phyloP scores from a whole-genome alignment of 2,113 vertebrate genomes.

The Alligator mississippiensis region DNA sequence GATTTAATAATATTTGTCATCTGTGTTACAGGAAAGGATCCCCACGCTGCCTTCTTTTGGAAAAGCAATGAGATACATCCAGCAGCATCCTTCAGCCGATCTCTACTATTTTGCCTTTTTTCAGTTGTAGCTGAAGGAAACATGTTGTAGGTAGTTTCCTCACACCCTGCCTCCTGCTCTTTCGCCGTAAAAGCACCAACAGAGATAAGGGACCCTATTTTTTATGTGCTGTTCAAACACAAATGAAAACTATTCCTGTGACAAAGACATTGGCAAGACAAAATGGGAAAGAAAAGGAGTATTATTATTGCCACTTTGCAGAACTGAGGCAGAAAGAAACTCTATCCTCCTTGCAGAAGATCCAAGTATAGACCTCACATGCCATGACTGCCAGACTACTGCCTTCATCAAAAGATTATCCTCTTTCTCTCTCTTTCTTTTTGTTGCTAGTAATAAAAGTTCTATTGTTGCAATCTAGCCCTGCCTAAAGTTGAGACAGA shows the following conservation, averaged over 20 bases:
- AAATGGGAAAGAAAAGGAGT: background rate
- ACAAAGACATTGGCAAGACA: background rate
- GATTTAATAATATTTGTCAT: background rate
- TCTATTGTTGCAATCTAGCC: background rate
- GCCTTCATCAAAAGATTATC: background rate
- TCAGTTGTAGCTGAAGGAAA: fast-evolving
- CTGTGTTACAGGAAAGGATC: background rate
- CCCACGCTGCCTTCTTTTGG: too few species aligned
- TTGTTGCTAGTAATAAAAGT: background rate
- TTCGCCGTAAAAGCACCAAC: background rate
- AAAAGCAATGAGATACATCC: too few species aligned
- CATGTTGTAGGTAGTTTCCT: fast-evolving
- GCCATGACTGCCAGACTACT: background rate
- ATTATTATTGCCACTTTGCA: background rate
- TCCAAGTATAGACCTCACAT: background rate
- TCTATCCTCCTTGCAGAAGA: background rate
- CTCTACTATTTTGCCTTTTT: background rate
- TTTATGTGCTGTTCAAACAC: background rate
- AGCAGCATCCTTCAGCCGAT: too few species aligned
- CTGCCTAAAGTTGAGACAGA: background rate
- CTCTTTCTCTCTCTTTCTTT: background rate
- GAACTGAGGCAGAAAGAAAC: background rate
- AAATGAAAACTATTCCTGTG: fast-evolving
- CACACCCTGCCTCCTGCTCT: fast-evolving
- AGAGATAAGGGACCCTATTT: background rate